These are phyloP conservation scores for Dendroctonus ponderosae DNA, from an alignment of 1,140 invertebrate genomes.

Conservation along the genomic window DNA sequence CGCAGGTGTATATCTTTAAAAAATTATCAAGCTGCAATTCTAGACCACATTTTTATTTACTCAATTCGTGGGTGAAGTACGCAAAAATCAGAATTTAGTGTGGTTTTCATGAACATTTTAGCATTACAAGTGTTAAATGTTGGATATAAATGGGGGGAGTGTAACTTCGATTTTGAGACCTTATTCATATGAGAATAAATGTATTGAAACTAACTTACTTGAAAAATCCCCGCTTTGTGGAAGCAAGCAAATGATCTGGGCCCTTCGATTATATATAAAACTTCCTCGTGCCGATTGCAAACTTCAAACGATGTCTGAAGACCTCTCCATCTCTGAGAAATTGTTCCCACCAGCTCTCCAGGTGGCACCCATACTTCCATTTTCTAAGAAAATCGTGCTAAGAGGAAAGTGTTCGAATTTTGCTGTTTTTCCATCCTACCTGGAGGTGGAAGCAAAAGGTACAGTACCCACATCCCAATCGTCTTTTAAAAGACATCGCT, in stretches of 20 bases:
- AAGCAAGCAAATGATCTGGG: slow-evolving; percentile 50
- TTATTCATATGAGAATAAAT: too few species aligned
- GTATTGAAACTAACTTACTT: slow-evolving; percentile 48
- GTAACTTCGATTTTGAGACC: too few species aligned
- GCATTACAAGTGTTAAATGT: too few species aligned
- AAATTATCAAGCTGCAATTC: slow-evolving; percentile 4
- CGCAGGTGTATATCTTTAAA: slow-evolving; percentile 51
- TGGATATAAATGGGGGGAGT: too few species aligned
- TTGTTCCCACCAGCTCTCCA: slow-evolving; percentile 57
- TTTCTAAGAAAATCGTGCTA: slow-evolving; percentile 32
- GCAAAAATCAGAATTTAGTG: not conserved
- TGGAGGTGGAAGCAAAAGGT: slow-evolving; percentile 40
- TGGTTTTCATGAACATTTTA: not conserved
- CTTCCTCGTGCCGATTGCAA: slow-evolving; percentile 51
- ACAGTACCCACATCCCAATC: slow-evolving; percentile 53
- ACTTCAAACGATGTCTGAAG: slow-evolving; percentile 55
- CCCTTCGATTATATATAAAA: slow-evolving; percentile 57
- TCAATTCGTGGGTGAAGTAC: too few species aligned
- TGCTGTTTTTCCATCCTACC: not conserved
- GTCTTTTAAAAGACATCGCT: slow-evolving; percentile 58
- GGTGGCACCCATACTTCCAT: slow-evolving; percentile 58
- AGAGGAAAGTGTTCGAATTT: not conserved
- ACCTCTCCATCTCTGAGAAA: slow-evolving; percentile 56
- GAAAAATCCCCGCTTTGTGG: slow-evolving; percentile 53
- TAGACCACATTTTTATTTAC: slow-evolving; percentile 2